phyloP scores from a whole-genome alignment of 2,888 invertebrate genomes.

The Cheiracanthium punctorium region DNA sequence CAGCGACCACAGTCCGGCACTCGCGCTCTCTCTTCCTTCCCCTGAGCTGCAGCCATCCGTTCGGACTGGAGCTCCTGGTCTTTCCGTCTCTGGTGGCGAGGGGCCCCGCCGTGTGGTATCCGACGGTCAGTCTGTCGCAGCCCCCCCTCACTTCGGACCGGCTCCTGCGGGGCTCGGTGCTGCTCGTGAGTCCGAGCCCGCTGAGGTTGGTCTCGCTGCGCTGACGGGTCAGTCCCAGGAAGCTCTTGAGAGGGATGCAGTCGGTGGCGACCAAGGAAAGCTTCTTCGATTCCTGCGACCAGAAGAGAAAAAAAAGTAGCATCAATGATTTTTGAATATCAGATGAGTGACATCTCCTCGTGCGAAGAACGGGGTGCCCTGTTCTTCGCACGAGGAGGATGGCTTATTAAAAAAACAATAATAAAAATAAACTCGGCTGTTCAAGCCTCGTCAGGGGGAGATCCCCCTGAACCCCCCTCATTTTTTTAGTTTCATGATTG shows the following conservation, averaged over 20 bases:
- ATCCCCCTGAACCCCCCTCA: no score
- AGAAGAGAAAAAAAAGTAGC: no score
- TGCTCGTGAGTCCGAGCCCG: slow-evolving; percentile 20
- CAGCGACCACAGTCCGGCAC: slow-evolving; percentile 31
- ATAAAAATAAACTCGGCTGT: no score
- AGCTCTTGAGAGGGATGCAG: slow-evolving; percentile 42
- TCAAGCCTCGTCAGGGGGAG: no score
- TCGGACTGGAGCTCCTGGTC: slow-evolving; percentile 23
- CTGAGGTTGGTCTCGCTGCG: slow-evolving; percentile 56
- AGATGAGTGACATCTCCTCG: no score
- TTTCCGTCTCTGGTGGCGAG: background rate
- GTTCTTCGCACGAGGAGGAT: no score
- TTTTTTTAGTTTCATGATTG: no score
- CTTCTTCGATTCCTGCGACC: background rate
- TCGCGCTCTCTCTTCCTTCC: slow-evolving; percentile 45
- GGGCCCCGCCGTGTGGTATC: slow-evolving; percentile 29
- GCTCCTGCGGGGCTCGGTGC: slow-evolving; percentile 35
- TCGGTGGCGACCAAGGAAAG: slow-evolving; percentile 36
- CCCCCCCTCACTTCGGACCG: slow-evolving; percentile 51
- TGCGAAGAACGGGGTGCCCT: no score
- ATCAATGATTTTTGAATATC: no score
- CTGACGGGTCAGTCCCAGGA: slow-evolving; percentile 44
- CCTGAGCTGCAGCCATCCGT: slow-evolving; percentile 27
- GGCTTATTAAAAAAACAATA: no score
- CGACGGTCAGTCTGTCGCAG: slow-evolving; percentile 45